Percentiles rank a stretch among this genome's conserved stretches.
phyloP scores from a whole-genome alignment of 2,113 vertebrate genomes.

The Archocentrus centrarchus region DNA sequence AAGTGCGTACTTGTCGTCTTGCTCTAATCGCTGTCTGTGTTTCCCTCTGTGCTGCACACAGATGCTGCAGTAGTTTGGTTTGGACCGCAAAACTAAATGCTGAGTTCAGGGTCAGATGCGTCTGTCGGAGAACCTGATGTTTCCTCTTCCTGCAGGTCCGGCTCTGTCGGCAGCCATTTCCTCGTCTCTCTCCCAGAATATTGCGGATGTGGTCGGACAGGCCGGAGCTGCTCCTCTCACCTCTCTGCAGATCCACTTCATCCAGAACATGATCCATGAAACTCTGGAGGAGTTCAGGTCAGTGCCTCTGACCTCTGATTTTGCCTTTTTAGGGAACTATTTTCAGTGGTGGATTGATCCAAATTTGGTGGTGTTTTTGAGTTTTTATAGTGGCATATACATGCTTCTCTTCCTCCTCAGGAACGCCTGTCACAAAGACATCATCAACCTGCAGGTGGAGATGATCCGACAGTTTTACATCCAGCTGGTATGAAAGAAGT shows the following conservation, averaged over 20 bases:
- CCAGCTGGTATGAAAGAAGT: constrained; percentile 86
- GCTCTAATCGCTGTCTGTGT: too few species aligned
- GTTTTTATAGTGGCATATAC: background rate
- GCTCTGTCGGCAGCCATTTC: constrained; percentile 76
- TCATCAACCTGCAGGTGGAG: constrained; percentile 97
- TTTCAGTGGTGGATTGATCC: background rate
- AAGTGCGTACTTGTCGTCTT: too few species aligned
- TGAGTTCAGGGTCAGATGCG: background rate
- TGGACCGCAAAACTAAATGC: too few species aligned
- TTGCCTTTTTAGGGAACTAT: background rate
- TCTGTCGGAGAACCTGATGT: background rate
- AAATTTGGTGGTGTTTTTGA: background rate
- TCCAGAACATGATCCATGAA: constrained; percentile 97
- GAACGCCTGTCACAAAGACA: constrained; percentile 92
- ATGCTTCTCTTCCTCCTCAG: constrained; percentile 67
- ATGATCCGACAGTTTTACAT: constrained; percentile 98
- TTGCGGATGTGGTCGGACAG: constrained; percentile 83
- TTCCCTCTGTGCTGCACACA: too few species aligned
- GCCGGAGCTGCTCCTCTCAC: constrained; percentile 87
- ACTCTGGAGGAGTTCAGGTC: constrained; percentile 96
- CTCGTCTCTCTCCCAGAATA: constrained; percentile 87
- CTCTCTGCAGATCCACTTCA: constrained; percentile 92
- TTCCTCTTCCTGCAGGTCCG: constrained; percentile 20
- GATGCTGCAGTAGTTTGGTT: too few species aligned
- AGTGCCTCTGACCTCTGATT: constrained; percentile 7